Evolutionary conservation across 2,888 invertebrate genomes (phyloP), one percentile per base, ranked within the genome.

Genomic region (Rotaria magnacalcarata): DNA sequence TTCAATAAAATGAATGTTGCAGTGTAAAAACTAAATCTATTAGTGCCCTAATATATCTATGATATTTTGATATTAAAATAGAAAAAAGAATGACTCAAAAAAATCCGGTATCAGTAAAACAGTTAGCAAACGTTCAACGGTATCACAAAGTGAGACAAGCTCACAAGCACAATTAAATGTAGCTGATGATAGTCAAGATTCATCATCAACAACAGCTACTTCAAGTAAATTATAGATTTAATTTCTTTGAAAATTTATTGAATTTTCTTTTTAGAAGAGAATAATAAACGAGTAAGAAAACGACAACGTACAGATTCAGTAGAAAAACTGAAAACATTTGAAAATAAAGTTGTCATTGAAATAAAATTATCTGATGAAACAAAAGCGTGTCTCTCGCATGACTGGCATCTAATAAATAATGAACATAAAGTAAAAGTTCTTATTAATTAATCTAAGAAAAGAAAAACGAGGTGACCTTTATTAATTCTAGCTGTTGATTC

Each of bases 291-390:
- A 24, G 8, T 27, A 60, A 8, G 60, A 60, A 60, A 60, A 60
- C 60, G 60, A 24, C 60, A 60, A 60, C 60, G 60, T 60, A 60
- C 60, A 14, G 60, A 60, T 60, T 60, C 60, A 8, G 27, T 60
- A 27, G 60, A 60, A 60, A 60, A 60, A 27, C 6, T 60, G 24
- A 60, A 60, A 75, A 75, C 75, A 21, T 75, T 43, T 21, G 75
- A 75, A 75, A 75, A 75, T 75, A 75, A 75, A 75, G 75, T 75
- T 43, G 75, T 43, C 4, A 75, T 75, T 75, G 75, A 75, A 75
- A 75, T 75, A 6, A 75, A 75, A 34, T 8, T 75, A 75, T 19
- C 75, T 8, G 75, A 75, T 43, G 41, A 75, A 75, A 75, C 43
- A 41, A 75, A 75, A 43, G 11, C 10, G 19, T 75, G 24, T 75